A percentile compares a stretch with the other conserved stretches of the same genome.
Evolutionary conservation across 2,113 vertebrate genomes (phyloP).

Genomic region (Scatophagus argus): DNA sequence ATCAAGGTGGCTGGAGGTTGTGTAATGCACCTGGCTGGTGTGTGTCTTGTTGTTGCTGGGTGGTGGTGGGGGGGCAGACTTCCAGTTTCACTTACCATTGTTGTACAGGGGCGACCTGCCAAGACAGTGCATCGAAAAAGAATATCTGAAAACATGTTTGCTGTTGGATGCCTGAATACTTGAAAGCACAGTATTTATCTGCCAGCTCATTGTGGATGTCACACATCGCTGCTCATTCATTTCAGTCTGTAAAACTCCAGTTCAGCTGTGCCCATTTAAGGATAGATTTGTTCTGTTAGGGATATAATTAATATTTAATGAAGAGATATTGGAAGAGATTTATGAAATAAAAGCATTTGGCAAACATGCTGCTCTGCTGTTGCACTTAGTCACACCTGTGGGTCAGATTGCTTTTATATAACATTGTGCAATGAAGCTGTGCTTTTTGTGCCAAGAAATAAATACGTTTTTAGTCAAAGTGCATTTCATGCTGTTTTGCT

Average conservation of each 20-base stretch:
- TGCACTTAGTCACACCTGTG: slow-evolving; percentile 45
- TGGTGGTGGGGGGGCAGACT: no score
- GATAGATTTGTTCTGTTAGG: slow-evolving; percentile 45
- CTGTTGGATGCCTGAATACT: slow-evolving; percentile 14
- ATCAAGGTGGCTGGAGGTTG: slow-evolving; percentile 43
- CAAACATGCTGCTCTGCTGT: slow-evolving; percentile 41
- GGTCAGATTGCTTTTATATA: slow-evolving; percentile 12
- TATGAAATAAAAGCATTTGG: slow-evolving; percentile 64
- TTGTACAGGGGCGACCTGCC: slow-evolving; percentile 15
- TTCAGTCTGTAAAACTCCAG: neutral
- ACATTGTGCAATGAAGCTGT: slow-evolving; percentile 5
- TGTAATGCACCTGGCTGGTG: slow-evolving; percentile 59
- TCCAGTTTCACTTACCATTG: slow-evolving; percentile 29
- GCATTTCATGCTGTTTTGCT: slow-evolving; percentile 37
- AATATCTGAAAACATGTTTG: slow-evolving; percentile 22
- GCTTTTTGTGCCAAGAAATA: slow-evolving; percentile 46
- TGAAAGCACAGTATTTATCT: slow-evolving; percentile 31
- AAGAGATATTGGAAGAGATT: slow-evolving; percentile 44
- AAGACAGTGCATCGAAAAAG: neutral
- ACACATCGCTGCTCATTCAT: slow-evolving; percentile 28
- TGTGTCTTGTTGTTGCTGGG: no score
- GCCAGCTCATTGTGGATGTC: slow-evolving; percentile 12
- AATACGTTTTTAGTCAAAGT: slow-evolving; percentile 44
- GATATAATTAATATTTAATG: slow-evolving; percentile 42
- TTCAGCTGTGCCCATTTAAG: slow-evolving; percentile 26